phyloP scores from a whole-genome alignment of 2,113 vertebrate species.

The Typhlomys cinereus region DNA sequence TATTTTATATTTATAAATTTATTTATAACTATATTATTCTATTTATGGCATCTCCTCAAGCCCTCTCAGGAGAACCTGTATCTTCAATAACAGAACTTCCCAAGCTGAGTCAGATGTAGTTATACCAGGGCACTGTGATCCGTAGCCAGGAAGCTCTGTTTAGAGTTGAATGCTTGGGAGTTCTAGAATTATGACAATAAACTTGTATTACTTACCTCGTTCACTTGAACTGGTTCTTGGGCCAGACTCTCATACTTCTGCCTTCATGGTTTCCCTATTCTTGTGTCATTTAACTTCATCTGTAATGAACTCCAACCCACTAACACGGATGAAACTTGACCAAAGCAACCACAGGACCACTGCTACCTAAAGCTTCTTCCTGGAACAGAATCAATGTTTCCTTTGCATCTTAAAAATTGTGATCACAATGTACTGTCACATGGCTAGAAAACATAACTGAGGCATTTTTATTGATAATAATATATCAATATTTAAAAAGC shows the following conservation, averaged over 20 bases:
- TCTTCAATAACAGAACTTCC: not conserved
- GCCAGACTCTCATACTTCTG: not conserved
- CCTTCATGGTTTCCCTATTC: not conserved
- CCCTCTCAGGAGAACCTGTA: not conserved
- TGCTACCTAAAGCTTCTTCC: conserved; percentile 16
- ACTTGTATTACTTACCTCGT: not conserved
- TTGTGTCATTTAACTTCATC: not conserved
- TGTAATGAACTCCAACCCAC: not conserved
- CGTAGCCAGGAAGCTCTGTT: not conserved
- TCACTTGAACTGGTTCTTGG: not conserved
- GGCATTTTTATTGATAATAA: no score
- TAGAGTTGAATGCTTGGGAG: not conserved
- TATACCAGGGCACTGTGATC: not conserved
- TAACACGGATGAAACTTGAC: not conserved
- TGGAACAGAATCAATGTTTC: not conserved
- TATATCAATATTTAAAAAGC: no score
- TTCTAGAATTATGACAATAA: conserved; percentile 2
- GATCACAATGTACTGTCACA: not conserved
- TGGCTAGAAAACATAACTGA: not conserved
- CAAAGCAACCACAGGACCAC: not conserved
- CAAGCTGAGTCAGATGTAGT: not conserved
- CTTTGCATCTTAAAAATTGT: conserved; percentile 1
- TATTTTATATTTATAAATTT: conserved; percentile 75
- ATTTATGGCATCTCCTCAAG: conserved; percentile 55
- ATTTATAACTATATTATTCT: conserved; percentile 66